Percentiles rank a stretch among this genome's conserved stretches.
phyloP scores from a whole-genome alignment of 2,113 vertebrate species.

The Trichomycterus rosablanca region DNA sequence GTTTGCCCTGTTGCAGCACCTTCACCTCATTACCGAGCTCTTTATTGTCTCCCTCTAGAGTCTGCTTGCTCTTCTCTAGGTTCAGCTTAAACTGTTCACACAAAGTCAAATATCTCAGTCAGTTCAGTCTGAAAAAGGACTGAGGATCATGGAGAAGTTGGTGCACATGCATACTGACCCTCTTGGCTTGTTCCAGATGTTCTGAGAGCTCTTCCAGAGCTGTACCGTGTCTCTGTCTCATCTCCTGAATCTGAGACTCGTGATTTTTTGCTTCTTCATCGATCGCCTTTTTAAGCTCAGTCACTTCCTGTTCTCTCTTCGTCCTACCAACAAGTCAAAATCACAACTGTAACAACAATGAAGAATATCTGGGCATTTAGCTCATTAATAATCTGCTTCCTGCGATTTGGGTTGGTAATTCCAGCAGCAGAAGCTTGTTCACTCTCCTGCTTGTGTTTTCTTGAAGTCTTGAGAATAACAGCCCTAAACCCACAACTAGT shows the following conservation, averaged over 20 bases:
- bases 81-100: conserved; percentile 82
- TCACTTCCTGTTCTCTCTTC: conserved; percentile 93
- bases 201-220: conserved; percentile 91
- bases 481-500: neutral
- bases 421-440: too few relatives aligned
- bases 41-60: conserved; percentile 89
- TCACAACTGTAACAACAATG: neutral
- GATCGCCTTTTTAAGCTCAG: conserved; percentile 94
- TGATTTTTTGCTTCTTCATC: conserved; percentile 95
- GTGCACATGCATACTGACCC: conserved; percentile 65
- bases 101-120: conserved; percentile 9
- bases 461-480: too few relatives aligned
- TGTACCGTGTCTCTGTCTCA: conserved; percentile 83
- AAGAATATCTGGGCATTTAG: too few relatives aligned
- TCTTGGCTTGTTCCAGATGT: conserved; percentile 93
- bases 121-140: neutral
- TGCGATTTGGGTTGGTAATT: too few relatives aligned
- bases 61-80: conserved; percentile 94
- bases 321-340: conserved; percentile 65
- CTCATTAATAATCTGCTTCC: too few relatives aligned
- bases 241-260: conserved; percentile 92
- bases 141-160: neutral
- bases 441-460: too few relatives aligned
- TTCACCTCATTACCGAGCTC: conserved; percentile 89
- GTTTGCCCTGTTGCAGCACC: conserved; percentile 84